Base-by-base conservation (phyloP, 2,797 vertebrate species). In the Rachycentron canadum region DNA sequence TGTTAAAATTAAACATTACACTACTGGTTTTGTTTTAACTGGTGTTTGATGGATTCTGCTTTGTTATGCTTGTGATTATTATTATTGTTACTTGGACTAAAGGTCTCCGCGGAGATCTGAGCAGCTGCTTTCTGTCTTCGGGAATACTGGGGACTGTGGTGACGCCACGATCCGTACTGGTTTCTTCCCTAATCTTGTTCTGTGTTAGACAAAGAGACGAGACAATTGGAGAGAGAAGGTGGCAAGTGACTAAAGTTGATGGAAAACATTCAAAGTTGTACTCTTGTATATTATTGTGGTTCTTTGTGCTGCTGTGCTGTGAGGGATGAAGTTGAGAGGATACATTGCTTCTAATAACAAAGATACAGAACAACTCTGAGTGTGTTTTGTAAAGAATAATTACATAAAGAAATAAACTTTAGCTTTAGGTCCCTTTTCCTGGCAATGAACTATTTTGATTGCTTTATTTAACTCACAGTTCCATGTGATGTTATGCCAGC, bases 61-160 rank as follows among this genome's bases (percentile, higher is more conserved):
- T 61, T 8, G 16, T n/a, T 21, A 17, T 25, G 7, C 9, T 28
- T 45, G 4, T 11, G 34, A 23, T 45, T 23, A 25, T 21, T 30
- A 47, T 45, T 21, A 19, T 30, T 30, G 17, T 68, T 85, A 90
- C 89, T 85, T 85, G 74, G 26, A 55, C 8, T 21, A 25, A 58
- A 57, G 1, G 16, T 67, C 16, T 64, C 7, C 47, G 64, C 21
- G 25, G 34, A 13, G 69, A 32, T 40, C 49, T 19, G 26, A 57
- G 2, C 1, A 23, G 45, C 17, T 47, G 32, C 58, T 58, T 63
- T 4, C 19, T 36, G n/a, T 73, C 79, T 41, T 55, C 36, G 34
- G 69, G 40, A 45, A 26, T 5, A 23, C 52, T 36, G 40, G 57
- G 76, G 59, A n/a, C 6, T 50, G 68, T 6, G 5, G 36, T 7